Evolutionary conservation across 2,888 invertebrate genomes (phyloP).

Genomic region (Syrphus vitripennis): DNA sequence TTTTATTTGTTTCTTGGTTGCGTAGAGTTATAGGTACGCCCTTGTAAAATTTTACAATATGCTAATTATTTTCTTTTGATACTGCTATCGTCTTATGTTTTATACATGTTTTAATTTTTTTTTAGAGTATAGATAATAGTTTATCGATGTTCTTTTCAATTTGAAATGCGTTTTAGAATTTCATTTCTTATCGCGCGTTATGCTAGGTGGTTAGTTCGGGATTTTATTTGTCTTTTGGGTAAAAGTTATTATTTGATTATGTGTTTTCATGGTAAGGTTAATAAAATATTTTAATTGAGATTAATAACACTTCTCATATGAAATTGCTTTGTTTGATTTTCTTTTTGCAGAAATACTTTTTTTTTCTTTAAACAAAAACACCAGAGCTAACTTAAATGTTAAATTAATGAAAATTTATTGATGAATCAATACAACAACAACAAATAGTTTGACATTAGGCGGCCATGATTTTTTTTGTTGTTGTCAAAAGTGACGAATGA

Average conservation of each 20-base stretch:
- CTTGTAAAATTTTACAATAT: conserved; percentile 26
- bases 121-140: conserved; percentile 17
- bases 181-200: conserved; percentile 58
- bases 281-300: background rate
- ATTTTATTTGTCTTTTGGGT: background rate
- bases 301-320: background rate
- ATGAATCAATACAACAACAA: conserved; percentile 71
- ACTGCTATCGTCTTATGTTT: conserved; percentile 10
- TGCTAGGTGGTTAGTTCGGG: background rate
- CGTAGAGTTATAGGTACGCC: background rate
- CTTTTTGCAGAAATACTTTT: background rate
- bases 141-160: conserved; percentile 49
- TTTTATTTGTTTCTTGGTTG: background rate
- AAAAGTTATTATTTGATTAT: conserved; percentile 5
- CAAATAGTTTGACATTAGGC: conserved; percentile 47
- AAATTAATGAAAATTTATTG: conserved; percentile 51
- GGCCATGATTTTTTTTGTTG: conserved; percentile 41
- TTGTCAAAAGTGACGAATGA: conserved; percentile 4
- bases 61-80: conserved; percentile 1
- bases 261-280: conserved; percentile 10
- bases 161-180: conserved; percentile 40
- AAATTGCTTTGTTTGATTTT: background rate
- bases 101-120: conserved; percentile 11
- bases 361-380: conserved; percentile 37
- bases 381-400: conserved; percentile 19